Base-by-base conservation (phyloP, 2,888 invertebrate species). In the Timema cristinae region DNA sequence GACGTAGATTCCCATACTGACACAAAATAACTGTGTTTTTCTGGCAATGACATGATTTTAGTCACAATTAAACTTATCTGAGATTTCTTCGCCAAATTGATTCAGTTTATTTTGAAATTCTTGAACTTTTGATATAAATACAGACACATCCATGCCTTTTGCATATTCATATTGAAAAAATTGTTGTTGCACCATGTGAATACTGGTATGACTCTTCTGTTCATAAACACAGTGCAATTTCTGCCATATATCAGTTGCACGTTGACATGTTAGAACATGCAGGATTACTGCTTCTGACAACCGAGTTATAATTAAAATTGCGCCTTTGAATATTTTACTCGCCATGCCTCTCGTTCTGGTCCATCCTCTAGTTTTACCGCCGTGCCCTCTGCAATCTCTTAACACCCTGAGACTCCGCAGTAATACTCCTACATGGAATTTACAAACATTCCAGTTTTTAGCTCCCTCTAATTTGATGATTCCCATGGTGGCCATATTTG, bases 11-110 rank as follows among this genome's bases (percentile, higher is more conserved):
- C 59, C 59, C 59, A 59, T 13, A n/a, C 59, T 59, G 59, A 16
- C 59, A 59, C 59, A n/a, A n/a, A 59, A 32, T 59, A 32, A 59
- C 59, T 59, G 4, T 59, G n/a, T 59, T n/a, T 59, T 16, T 59
- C 59, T 59, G 9, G 59, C 59, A 59, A 32, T 59, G 15, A 59
- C 59, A 7, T 59, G 4, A 59, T 59, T n/a, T 59, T 59, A 9
- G 5, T 59, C 9, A 59, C n/a, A 5, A 32, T 32, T n/a, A n/a
- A n/a, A 59, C 59, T 59, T n/a, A 9, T 59, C 15, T 16, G 59
- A 59, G 16, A 59, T 32, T 59, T 59, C 59, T 59, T 59, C n/a
- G 32, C 32, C 32, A 13, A 32, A 4, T 13, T 59, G 59, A 9
- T 59, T 59, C 15, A 7, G 59, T n/a, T 6, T 16, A 13, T 59